Base-by-base conservation (phyloP, 2,113 vertebrate genomes). In the Capreolus pygargus region DNA sequence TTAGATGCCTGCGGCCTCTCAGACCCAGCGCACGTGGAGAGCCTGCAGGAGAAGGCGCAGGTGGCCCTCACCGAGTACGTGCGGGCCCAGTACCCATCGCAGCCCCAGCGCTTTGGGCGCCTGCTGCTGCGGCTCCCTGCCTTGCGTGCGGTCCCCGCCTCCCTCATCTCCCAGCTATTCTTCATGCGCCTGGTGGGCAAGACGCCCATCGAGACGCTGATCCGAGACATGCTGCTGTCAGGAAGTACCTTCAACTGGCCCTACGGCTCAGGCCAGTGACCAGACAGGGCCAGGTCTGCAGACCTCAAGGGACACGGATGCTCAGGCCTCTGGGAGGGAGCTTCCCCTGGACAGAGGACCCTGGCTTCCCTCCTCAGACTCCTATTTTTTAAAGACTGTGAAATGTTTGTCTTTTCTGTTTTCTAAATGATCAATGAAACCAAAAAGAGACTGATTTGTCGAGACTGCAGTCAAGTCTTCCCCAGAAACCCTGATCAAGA, bases 171-270 rank as follows among this genome's bases (percentile, higher is more conserved):
- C 2, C 99, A 99, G 98, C 99, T 99, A 81, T 99, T 99, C 98
- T 99, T 99, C 98, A 99, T 99, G 99, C 99, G 99, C 61, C 99
- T 99, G 91, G 99, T 99, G 82, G 99, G 99, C 52, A 99, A 99
- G 98, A 99, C 99, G 0, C 99, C 99, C 98, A 99, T 99, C 3
- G 99, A 99, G 98, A 99, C 99, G 0, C 99, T 99, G 23, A 99
- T 99, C 98, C 99, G 99, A 13, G 99, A 99, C 99, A 99, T 99
- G 99, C 99, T 99, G 97, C 99, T 99, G 74, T 99, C 99, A 0
- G 99, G 99, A 83, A 99, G 99, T 98, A 99, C 99, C 84, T 99
- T 99, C 99, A 99, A 99, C 99, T 99, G 99, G 99, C 99, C 99
- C 96, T 99, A 99, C 0, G 99, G 99, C 50, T 98, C 99, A 0